Evolutionary conservation across 1,140 invertebrate species (phyloP), one percentile per base, ranked within the genome.

Genomic region (Anastatus disparis): DNA sequence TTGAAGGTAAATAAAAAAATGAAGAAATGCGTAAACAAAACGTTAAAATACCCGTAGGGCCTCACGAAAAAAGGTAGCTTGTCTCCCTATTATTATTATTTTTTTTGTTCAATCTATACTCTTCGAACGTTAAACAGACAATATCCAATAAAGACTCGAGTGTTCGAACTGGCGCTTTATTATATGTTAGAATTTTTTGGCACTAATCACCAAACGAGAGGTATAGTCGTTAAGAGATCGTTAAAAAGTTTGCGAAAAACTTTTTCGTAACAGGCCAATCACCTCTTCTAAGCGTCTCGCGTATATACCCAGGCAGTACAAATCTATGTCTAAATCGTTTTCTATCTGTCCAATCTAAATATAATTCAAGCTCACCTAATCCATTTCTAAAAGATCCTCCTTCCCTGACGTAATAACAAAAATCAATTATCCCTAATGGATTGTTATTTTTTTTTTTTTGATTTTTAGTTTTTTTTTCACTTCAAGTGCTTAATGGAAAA

Each of bases 181-280:
- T 64, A 64, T 71, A 71, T 44, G 42, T 13, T 22, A 40, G 69
- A 46, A 53, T 56, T 64, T n/a, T 71, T 58, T 71, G 69, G 69
- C 69, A 71, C 48, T 46, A 46, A 42, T 29, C 24, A n/a, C n/a
- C n/a, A 42, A 55, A 44, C 27, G n/a, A 4, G n/a, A n/a, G 59
- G 10, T 50, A n/a, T n/a, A n/a, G n/a, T n/a, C n/a, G n/a, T n/a
- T n/a, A n/a, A n/a, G n/a, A n/a, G n/a, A n/a, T n/a, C n/a, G 61
- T 42, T 29, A 69, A 69, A n/a, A 58, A 46, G 61, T 71, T 64
- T 58, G 69, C 69, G 69, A 71, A 64, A 71, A 71, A 64, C 50
- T 63, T 64, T 64, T 50, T 66, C 70, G 70, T 71, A 71, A 71
- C 63, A 66, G 70, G 70, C 55, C 70, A 71, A 48, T 71, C 55